Evolutionary conservation across 1,140 invertebrate genomes (phyloP), one percentile per base, ranked within the genome.

Genomic region (Cydia strobilella): DNA sequence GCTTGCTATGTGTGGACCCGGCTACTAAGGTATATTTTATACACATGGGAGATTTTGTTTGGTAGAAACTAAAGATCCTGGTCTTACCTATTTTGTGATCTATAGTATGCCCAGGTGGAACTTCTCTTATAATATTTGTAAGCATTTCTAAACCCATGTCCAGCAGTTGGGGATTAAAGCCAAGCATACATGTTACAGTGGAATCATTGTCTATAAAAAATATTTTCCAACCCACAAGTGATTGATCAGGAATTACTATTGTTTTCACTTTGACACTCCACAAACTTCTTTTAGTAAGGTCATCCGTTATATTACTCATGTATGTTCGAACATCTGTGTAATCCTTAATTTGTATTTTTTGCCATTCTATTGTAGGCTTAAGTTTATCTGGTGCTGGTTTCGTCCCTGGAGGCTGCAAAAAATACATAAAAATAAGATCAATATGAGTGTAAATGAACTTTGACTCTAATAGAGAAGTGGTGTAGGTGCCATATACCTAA

Each of bases 281-380:
- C 15, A 39, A 48, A 25, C n/a, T 25, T 45, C 6, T 72, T 25
- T 74, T 62, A 0, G 15, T 10, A 45, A 45, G 45, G 83, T 87
- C 86, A 18, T 78, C 74, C 59, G 77, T 72, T 62, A 89, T 75
- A 31, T 84, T 76, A 71, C 84, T 84, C 74, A 92, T 82, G 75
- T 91, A 87, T 85, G 88, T 88, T 71, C 90, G 79, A 13, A 85
- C 75, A 25, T 90, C 84, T 42, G 89, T 90, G 76, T 91, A 92
- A 62, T 92, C 87, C 35, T 90, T 88, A 48, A 91, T 86, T 86
- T 91, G 90, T 20, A 92, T 84, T 73, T 92, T 90, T 84, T 92
- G 90, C 90, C 90, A 92, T 81, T 92, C 90, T 78, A 88, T 86
- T 62, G 90, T 91, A 39, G 90, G 90, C 84, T 90, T 87, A 48